Conservation (phyloP, 1,140 invertebrate genomes). For the Camponotus floridanus region DNA sequence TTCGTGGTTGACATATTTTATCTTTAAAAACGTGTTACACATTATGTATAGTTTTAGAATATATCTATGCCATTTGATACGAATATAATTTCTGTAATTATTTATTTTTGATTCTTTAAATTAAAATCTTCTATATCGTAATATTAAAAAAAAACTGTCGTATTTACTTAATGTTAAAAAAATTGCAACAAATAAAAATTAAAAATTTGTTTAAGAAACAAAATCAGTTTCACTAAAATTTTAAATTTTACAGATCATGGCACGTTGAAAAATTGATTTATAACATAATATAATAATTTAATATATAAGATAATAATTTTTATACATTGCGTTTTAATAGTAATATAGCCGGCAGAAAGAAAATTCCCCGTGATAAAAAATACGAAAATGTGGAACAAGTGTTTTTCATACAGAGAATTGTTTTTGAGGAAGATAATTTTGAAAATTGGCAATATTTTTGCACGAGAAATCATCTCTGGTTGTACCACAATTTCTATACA, state of each 20-base stretch:
- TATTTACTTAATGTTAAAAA: not conserved
- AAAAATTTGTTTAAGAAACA: not conserved
- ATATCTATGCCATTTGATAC: slow-evolving; percentile 17
- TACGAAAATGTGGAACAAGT: too few relatives aligned
- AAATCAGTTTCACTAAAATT: not conserved
- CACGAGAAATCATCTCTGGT: not conserved
- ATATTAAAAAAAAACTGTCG: too few relatives aligned
- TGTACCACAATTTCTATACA: not conserved
- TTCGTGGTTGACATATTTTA: slow-evolving; percentile 11
- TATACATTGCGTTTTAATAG: too few relatives aligned
- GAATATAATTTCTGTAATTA: not conserved
- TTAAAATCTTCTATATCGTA: not conserved
- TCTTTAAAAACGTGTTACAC: not conserved
- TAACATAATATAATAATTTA: too few relatives aligned
- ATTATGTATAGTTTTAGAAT: not conserved
- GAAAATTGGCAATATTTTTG: not conserved
- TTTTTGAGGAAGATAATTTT: too few relatives aligned
- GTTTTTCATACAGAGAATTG: too few relatives aligned
- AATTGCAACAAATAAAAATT: not conserved
- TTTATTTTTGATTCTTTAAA: slow-evolving; percentile 5
- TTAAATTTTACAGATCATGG: too few relatives aligned
- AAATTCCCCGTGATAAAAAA: too few relatives aligned
- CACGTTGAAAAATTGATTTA: too few relatives aligned
- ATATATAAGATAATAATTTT: too few relatives aligned
- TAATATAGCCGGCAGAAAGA: too few relatives aligned